Base-by-base conservation (phyloP, 2,797 vertebrate genomes). In the Hephaestus fuliginosus region DNA sequence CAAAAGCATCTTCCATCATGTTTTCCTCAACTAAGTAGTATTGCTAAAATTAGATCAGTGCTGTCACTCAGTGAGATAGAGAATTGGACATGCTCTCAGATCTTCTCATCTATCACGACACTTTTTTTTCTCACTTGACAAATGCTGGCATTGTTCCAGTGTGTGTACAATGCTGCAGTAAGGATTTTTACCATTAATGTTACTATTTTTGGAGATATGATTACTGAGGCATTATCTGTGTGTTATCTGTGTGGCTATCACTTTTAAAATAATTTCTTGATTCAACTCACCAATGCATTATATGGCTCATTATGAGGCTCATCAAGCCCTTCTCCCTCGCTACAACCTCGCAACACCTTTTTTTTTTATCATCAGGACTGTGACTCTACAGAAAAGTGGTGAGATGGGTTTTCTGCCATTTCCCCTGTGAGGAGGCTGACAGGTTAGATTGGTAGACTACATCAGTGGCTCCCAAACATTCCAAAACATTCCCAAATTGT, bases 11-110 rank as follows among this genome's bases (percentile, higher is more conserved):
- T 46, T 30, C 68, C 15, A 12, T 57, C 62, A 64, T 12, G 56
- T 79, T 78, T 78, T 58, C 63, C 20, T 75, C 52, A 57, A 7
- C 58, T 46, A 77, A 83, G 80, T 66, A 70, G 70, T 74, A 43
- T 52, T 36, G 36, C 86, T 85, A 87, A 83, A 87, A 85, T 78
- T 85, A 84, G 81, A 87, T 74, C 69, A 76, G 62, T 9, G 28
- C 60, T 80, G 81, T 86, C 43, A 13, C 68, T 67, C 74, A 44
- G 65, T 36, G 70, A 70, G 65, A 78, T 66, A 58, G 63, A 80
- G 22, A 33, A 55, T 18, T 0, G 52, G 53, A 57, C 14, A 41
- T 28, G 33, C 43, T 76, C 74, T 78, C 49, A 80, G 25, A 76
- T 83, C 64, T 55, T 74, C 30, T 69, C 57, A 70, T 70, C 20